Conservation (phyloP, 2,113 vertebrate species). For the Cyanoderma ruficeps region DNA sequence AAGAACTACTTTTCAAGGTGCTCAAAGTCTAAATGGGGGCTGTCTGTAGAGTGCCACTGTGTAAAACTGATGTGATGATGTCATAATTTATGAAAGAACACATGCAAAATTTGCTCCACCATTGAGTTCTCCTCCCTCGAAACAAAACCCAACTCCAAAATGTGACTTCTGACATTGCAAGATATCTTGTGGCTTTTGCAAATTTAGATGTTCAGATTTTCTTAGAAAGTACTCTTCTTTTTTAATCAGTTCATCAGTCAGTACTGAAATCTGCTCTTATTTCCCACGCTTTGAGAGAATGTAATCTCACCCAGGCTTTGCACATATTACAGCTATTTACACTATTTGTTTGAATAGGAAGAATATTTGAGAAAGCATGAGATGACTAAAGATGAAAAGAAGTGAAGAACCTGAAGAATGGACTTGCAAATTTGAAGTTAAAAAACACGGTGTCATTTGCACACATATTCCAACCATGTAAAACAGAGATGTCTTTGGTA, state of each 20-base stretch:
- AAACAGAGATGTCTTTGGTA: neutral
- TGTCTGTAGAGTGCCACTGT: neutral
- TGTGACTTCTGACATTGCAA: neutral
- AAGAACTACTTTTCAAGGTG: neutral
- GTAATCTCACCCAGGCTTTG: neutral
- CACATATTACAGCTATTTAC: neutral
- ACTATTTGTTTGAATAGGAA: neutral
- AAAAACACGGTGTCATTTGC: neutral
- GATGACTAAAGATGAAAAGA: neutral
- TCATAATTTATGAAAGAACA: neutral
- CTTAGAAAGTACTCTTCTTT: neutral
- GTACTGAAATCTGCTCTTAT: neutral
- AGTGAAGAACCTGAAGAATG: neutral
- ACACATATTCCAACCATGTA: neutral
- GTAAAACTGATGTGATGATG: neutral
- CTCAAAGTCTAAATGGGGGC: neutral
- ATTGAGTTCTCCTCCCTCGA: rapidly evolving
- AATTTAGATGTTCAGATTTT: neutral
- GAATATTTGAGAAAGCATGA: neutral
- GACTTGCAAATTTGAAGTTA: neutral
- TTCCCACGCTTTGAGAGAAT: neutral
- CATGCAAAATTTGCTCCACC: neutral
- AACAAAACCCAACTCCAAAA: neutral
- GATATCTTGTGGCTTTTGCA: neutral
- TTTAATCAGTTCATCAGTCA: neutral